phyloP scores from a whole-genome alignment of 2,888 invertebrate species.

The Gortyna flavago region DNA sequence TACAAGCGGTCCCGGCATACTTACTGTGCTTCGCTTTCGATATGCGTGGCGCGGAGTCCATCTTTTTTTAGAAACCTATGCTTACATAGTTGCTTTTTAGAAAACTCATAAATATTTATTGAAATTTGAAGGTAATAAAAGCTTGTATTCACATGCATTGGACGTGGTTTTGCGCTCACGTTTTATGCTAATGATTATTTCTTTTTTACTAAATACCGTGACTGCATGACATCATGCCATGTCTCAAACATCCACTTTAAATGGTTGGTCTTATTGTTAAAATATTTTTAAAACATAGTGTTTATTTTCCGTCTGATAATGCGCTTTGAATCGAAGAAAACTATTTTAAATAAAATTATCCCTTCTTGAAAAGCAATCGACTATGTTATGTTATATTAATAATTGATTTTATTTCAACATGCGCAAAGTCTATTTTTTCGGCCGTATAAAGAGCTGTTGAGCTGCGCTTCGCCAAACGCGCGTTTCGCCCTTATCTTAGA shows the following conservation, averaged over 20 bases:
- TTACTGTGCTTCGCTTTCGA: too few species aligned
- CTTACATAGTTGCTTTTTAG: constrained; percentile 27
- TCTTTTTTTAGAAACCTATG: too few species aligned
- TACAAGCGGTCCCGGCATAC: too few species aligned
- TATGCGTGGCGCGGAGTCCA: too few species aligned
- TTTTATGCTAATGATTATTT: constrained; percentile 25
- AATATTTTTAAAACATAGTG: too few species aligned
- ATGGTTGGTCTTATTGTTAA: neutral
- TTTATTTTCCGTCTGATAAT: neutral
- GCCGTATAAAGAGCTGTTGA: neutral
- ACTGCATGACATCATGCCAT: constrained; percentile 1
- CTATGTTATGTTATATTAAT: neutral
- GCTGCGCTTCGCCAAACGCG: neutral
- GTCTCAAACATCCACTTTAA: neutral
- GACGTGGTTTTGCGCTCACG: constrained; percentile 18
- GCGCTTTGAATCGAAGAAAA: neutral
- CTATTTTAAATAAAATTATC: neutral
- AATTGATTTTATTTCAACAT: neutral
- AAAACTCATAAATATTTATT: constrained; percentile 44
- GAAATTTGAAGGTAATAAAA: neutral
- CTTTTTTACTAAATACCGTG: constrained; percentile 15
- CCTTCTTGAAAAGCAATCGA: neutral
- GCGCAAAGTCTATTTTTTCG: neutral
- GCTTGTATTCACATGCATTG: neutral
- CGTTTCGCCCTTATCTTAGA: neutral